Evolutionary conservation across 2,888 invertebrate genomes (phyloP), one percentile per base, ranked within the genome.

Genomic region (Torymus aiolomorphi): DNA sequence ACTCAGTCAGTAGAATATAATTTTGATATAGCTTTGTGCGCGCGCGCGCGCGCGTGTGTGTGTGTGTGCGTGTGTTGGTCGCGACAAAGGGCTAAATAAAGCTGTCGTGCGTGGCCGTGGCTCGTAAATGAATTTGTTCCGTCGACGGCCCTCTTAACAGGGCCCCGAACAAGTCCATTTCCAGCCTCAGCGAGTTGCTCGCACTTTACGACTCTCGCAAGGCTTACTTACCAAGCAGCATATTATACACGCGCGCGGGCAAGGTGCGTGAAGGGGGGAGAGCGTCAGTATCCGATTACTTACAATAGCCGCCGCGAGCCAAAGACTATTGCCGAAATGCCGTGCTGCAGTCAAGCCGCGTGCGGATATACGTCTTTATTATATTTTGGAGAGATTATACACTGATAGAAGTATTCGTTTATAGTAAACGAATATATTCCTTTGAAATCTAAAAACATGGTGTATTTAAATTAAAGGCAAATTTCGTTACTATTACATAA

Each of bases 171-270:
- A 62, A 57, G 63, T 77, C 71, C 71, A 56, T 57, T 57, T 5
- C 63, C 51, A 12, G 16, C 63, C 51, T 18, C 74, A n/a, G 82
- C 66, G 80, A 79, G 75, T 70, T n/a, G n/a, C 70, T 51, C 57
- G 78, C 51, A 59, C 80, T 82, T 81, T 81, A 80, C 82, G 81
- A 82, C 82, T 82, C n/a, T n/a, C n/a, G n/a, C n/a, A n/a, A n/a
- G n/a, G n/a, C n/a, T n/a, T n/a, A n/a, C n/a, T 31, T 4, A 5
- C 31, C 31, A 31, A 54, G 56, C 56, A 16, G 71, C 71, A 70
- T 57, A 69, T 69, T 76, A 76, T 52, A 63, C 18, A 42, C 56
- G 42, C 52, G 31, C 51, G 18, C 10, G 49, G 42, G 11, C n/a
- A 20, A 31, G 49, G 62, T 24, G 56, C 59, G n/a, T n/a, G n/a